phyloP scores from a whole-genome alignment of 2,113 vertebrate species.

The mouse (Mus musculus) region DNA sequence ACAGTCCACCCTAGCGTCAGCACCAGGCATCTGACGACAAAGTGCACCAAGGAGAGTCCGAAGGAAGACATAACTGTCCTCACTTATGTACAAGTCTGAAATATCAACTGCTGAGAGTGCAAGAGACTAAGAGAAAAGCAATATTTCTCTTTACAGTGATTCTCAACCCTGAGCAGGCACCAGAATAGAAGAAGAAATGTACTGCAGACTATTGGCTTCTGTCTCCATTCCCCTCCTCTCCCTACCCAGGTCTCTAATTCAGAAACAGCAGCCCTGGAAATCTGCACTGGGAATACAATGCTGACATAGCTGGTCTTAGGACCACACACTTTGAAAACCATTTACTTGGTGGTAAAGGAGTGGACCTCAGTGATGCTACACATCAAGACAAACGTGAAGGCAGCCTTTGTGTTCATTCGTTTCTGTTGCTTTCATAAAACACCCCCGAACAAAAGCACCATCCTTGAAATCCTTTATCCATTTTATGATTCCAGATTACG shows the following conservation, averaged over 20 bases:
- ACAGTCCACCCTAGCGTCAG: background rate
- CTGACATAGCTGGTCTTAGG: background rate
- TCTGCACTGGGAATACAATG: background rate
- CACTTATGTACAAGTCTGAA: background rate
- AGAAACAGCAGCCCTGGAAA: background rate
- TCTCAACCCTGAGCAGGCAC: background rate
- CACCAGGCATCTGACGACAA: background rate
- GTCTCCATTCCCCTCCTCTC: background rate
- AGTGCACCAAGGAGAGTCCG: background rate
- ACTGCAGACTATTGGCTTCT: background rate
- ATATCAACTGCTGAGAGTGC: conserved; percentile 13
- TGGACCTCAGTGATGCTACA: background rate
- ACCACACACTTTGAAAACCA: background rate
- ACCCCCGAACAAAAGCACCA: background rate
- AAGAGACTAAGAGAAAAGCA: conserved; percentile 15
- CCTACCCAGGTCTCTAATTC: background rate
- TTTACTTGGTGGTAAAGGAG: background rate
- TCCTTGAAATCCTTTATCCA: background rate
- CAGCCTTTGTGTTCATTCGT: background rate
- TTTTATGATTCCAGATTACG: background rate
- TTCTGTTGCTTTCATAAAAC: too few relatives aligned
- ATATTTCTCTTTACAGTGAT: too few relatives aligned
- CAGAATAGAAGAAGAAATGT: background rate
- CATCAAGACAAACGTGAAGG: background rate
- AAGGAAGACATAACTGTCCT: background rate